Evolutionary conservation across 2,797 vertebrate genomes (phyloP), one percentile per base, ranked within the genome.

Genomic region (Poliocrania exsul): DNA sequence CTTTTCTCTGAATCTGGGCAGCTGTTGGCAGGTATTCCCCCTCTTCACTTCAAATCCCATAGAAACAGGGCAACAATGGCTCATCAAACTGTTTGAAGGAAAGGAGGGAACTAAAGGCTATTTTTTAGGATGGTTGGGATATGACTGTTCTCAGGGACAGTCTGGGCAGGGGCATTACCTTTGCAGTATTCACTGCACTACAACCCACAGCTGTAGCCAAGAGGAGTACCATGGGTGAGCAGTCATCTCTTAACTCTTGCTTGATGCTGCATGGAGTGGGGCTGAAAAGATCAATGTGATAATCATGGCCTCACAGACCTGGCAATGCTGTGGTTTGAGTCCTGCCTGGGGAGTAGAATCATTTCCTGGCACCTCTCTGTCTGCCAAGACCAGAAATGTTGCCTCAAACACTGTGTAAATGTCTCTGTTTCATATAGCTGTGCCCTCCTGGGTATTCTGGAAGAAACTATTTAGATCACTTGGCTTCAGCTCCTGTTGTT

Each of bases 351-450:
- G 57, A 94, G 42, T 1, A 65, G 57, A 72, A 80, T 50, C 0
- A 2, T 80, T 95, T 95, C 77, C 86, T 92, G 93, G 73, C 62
- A 88, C 44, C 74, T 73, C 44, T 84, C 31, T 75, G 88, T 93
- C 83, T 94, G 71, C 74, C 44, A 38, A 71, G 65, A 81, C 64
- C 67, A 81, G 67, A 92, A 86, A 92, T 20, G 35, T 42, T 93
- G 54, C 56, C 56, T 95, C 56, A 35, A 89, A 86, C 51, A 18
- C 51, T 21, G 8, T 37, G 77, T 75, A 87, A 87, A 77, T 56
- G 82, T 70, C 54, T 92, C 70, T 84, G 57, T 77, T 81, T 35
- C 86, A 35, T 93, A 54, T 28, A 88, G 64, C 66, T 0, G 2
- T 77, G 44, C 33, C 90, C 91, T 89, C 84, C 44, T 5, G 81